Base-by-base conservation (phyloP, 1,140 invertebrate genomes). In the Acyrthosiphon pisum region DNA sequence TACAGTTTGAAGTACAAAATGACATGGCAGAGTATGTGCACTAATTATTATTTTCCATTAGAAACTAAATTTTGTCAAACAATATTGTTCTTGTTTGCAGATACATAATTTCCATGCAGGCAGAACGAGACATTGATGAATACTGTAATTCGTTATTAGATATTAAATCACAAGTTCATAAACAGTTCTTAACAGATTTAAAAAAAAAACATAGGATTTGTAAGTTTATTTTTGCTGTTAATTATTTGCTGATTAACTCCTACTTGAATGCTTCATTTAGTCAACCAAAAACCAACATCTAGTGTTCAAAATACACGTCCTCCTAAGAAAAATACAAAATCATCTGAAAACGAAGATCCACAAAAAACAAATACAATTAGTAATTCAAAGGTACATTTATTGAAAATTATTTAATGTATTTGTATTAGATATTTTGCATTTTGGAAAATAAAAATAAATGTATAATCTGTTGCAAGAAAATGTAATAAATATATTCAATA, bases 111-210 rank as follows among this genome's bases (percentile, higher is more conserved):
- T 95, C 96, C 84, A 97, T 97, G 91, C 95, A 97, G 94, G 96
- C 96, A 94, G 96, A 96, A 94, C 95, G 95, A 92, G 97, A 97
- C 94, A 95, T 97, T 35, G 97, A 97, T 94, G 96, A 97, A 86
- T 97, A 97, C 94, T 96, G 97, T 94, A 96, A 96, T 94, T 97
- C 96, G 76, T 95, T 97, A 84, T 94, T 98, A 0, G 96, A 97
- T 95, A 96, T 96, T 93, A 96, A 96, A 48, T 96, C 97, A 95
- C 94, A 95, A 30, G 96, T 96, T 92, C 97, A 97, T 95, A 96
- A 96, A 94, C 95, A 96, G 87, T 97, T 97, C 95, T 96, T 97
- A 83, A 94, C 95, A 11, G 96, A 97, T 91, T 95, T 97, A 23
- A 60, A 94, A 44, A 93, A 68, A n/a, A 93, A 48, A 91, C 83